Evolutionary conservation across 1,140 invertebrate species (phyloP).

Genomic region (Cotesia chilonis): DNA sequence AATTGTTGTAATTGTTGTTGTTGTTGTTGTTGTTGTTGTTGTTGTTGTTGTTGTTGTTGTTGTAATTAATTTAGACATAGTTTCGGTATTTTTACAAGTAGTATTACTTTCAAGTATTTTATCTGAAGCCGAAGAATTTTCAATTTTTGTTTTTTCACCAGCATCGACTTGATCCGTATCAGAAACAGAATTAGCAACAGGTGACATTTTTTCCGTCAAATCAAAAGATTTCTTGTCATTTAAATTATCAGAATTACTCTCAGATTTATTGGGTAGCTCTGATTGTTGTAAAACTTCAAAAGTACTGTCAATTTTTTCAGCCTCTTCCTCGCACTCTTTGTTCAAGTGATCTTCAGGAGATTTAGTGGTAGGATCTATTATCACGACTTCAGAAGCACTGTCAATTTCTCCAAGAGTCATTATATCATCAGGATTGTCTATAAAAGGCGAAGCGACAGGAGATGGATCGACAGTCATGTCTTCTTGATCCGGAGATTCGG

Average conservation of each 20-base stretch:
- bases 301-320: constrained; percentile 60
- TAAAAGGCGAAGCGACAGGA: constrained; percentile 54
- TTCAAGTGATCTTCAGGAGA: constrained; percentile 71
- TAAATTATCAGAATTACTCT: too few species aligned
- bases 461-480: constrained; percentile 63
- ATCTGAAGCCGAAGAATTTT: neutral
- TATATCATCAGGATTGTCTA: constrained; percentile 57
- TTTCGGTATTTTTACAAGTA: too few species aligned
- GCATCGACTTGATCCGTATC: too few species aligned
- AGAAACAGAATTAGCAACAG: too few species aligned
- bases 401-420: constrained; percentile 60
- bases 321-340: constrained; percentile 71
- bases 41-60: constrained; percentile 4
- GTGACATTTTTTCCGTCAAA: too few species aligned
- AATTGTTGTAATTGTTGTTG: neutral
- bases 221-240: too few species aligned
- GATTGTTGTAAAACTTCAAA: neutral
- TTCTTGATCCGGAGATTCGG: constrained; percentile 68
- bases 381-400: constrained; percentile 69
- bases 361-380: constrained; percentile 69
- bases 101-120: neutral
- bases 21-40: constrained; percentile 12
- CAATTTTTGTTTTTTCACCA: neutral
- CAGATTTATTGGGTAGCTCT: neutral
- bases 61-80: neutral